These are phyloP conservation scores for Synanthedon formicaeformis DNA, from an alignment of 2,888 invertebrate species.

Conservation along the genomic window DNA sequence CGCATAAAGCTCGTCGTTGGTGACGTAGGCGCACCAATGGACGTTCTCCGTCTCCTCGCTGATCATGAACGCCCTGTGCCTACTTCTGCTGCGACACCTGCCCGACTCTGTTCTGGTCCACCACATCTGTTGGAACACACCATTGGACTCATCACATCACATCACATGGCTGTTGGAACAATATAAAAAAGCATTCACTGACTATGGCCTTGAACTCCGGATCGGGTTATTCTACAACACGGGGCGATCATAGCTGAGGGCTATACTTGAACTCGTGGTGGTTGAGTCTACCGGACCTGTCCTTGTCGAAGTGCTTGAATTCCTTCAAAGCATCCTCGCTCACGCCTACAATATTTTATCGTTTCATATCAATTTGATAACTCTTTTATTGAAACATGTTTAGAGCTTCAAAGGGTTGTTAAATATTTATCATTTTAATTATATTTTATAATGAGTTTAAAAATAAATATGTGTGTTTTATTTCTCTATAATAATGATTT, in stretches of 20 bases:
- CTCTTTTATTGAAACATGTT: no score
- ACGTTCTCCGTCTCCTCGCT: constrained; percentile 99
- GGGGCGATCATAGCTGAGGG: constrained; percentile 98
- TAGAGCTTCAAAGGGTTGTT: no score
- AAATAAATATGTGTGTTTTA: no score
- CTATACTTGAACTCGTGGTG: constrained; percentile 99
- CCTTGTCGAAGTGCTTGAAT: constrained; percentile 99
- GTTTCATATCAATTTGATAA: no score
- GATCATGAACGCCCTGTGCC: constrained; percentile 99
- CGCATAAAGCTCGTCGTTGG: constrained; percentile 97
- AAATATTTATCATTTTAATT: no score
- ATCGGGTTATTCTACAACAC: constrained; percentile 99
- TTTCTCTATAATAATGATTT: no score
- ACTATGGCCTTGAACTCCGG: constrained; percentile 98
- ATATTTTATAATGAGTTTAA: no score
- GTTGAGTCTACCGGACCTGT: constrained; percentile 79
- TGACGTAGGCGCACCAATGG: constrained; percentile 97
- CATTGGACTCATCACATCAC: not conserved
- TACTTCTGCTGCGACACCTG: constrained; percentile 98
- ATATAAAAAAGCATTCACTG: constrained; percentile 65
- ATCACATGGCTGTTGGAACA: no score
- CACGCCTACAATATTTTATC: constrained; percentile 55
- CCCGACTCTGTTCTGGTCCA: no score
- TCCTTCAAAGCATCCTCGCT: constrained; percentile 81
- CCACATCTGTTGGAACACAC: no score